Percentiles rank a stretch among this genome's conserved stretches.
Evolutionary conservation across 2,888 invertebrate species (phyloP).

Genomic region (Phalera bucephala): DNA sequence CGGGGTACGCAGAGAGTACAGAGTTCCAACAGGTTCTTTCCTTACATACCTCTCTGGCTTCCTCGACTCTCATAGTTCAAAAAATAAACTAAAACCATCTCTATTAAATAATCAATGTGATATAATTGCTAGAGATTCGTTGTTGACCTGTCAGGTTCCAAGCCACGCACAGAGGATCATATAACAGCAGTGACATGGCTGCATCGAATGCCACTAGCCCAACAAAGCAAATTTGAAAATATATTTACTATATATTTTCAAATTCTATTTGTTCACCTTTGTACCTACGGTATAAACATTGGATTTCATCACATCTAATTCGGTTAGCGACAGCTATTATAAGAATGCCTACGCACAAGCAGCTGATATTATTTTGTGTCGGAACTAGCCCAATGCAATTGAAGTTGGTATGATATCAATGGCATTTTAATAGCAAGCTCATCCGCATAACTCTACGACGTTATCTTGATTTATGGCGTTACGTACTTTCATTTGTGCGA

Average conservation of each 20-base stretch:
- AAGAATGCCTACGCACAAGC: slow-evolving; percentile 46
- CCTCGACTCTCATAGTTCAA: too few relatives aligned
- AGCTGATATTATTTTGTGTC: slow-evolving; percentile 48
- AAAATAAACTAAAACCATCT: too few relatives aligned
- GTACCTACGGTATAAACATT: slow-evolving; percentile 21
- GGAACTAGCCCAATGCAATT: slow-evolving; percentile 57
- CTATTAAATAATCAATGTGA: too few relatives aligned
- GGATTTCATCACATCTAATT: slow-evolving; percentile 20
- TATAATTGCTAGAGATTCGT: too few relatives aligned
- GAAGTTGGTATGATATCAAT: slow-evolving; percentile 63
- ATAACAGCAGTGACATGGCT: too few relatives aligned
- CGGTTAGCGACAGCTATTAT: slow-evolving; percentile 19
- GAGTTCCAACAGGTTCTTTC: too few relatives aligned
- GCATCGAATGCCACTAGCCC: too few relatives aligned
- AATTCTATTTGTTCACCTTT: slow-evolving; percentile 11
- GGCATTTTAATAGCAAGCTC: slow-evolving; percentile 68
- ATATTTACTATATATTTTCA: neutral
- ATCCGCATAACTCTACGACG: slow-evolving; percentile 67
- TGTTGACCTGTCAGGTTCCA: too few relatives aligned
- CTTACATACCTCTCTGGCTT: too few relatives aligned
- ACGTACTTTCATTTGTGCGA: slow-evolving; percentile 52
- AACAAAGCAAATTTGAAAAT: too few relatives aligned
- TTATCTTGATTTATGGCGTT: slow-evolving; percentile 72
- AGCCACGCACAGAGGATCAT: too few relatives aligned
- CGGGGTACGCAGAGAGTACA: too few relatives aligned